Evolutionary conservation across 2,888 invertebrate species (phyloP).

Genomic region (Ennomos quercinarius): DNA sequence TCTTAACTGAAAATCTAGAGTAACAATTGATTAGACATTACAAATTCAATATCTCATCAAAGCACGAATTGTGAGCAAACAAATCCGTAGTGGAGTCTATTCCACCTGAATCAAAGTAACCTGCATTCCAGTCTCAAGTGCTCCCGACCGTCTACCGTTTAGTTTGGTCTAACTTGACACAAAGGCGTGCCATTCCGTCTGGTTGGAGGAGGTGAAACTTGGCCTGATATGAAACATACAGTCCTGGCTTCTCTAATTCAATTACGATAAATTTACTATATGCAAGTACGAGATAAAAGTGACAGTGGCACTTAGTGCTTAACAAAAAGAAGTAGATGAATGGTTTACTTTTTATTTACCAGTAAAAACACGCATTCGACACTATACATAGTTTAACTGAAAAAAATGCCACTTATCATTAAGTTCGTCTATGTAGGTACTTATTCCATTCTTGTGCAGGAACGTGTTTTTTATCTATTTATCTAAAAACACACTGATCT

Average conservation of each 20-base stretch:
- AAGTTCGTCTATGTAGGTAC: no score
- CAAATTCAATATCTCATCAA: constrained; percentile 19
- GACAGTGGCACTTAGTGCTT: no score
- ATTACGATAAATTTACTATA: constrained; percentile 5
- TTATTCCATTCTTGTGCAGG: no score
- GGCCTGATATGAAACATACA: constrained; percentile 14
- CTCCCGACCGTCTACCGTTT: constrained; percentile 35
- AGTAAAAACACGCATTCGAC: no score
- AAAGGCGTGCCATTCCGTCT: constrained; percentile 72
- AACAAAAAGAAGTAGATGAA: no score
- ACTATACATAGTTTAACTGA: no score
- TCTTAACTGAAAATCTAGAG: background rate
- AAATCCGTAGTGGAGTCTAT: constrained; percentile 1
- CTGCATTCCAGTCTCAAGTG: constrained; percentile 35
- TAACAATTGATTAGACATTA: constrained; percentile 21
- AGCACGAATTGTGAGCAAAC: constrained; percentile 12
- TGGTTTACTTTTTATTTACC: no score
- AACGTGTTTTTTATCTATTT: no score
- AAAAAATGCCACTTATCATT: no score
- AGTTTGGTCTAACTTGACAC: constrained; percentile 51
- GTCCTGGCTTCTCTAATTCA: constrained; percentile 11
- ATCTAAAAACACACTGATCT: no score
- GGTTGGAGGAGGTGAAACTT: constrained; percentile 49
- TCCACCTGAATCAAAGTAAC: constrained; percentile 25
- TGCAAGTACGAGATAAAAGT: no score